Conservation (phyloP, 2,888 invertebrate genomes). For the Orchestes rusci region DNA sequence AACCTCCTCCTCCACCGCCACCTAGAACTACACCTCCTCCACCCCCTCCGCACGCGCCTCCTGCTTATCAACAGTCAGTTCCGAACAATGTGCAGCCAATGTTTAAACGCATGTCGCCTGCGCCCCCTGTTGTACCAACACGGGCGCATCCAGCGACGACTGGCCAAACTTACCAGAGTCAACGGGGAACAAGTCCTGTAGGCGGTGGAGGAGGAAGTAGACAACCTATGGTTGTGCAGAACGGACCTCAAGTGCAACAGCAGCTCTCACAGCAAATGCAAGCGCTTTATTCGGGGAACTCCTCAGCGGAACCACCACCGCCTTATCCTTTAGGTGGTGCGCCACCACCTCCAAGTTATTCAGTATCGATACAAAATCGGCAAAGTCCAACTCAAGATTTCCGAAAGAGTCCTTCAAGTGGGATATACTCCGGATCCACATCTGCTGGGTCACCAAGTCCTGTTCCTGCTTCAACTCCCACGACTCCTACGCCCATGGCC, state of each 20-base stretch:
- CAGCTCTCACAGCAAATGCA: constrained; percentile 85
- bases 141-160: constrained; percentile 60
- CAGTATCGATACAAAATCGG: constrained; percentile 77
- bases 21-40: constrained; percentile 58
- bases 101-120: constrained; percentile 71
- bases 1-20: constrained; percentile 49
- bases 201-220: constrained; percentile 45
- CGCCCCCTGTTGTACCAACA: constrained; percentile 56
- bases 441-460: constrained; percentile 79
- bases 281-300: constrained; percentile 57
- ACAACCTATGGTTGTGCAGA: constrained; percentile 71
- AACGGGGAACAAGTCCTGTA: constrained; percentile 60
- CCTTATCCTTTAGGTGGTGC: constrained; percentile 55
- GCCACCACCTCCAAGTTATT: constrained; percentile 78
- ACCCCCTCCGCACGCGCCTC: constrained; percentile 54
- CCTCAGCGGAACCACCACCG: constrained; percentile 57
- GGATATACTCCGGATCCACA: constrained; percentile 76
- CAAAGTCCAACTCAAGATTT: constrained; percentile 78
- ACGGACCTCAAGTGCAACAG: constrained; percentile 56
- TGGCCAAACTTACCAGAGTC: constrained; percentile 30
- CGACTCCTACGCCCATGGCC: constrained; percentile 55
- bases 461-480: constrained; percentile 50
- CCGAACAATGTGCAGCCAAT: constrained; percentile 62
- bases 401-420: constrained; percentile 78
- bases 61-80: constrained; percentile 48